Evolutionary conservation across 2,888 invertebrate species (phyloP), one percentile per base, ranked within the genome.

Genomic region (Synanthedon andrenaeformis): DNA sequence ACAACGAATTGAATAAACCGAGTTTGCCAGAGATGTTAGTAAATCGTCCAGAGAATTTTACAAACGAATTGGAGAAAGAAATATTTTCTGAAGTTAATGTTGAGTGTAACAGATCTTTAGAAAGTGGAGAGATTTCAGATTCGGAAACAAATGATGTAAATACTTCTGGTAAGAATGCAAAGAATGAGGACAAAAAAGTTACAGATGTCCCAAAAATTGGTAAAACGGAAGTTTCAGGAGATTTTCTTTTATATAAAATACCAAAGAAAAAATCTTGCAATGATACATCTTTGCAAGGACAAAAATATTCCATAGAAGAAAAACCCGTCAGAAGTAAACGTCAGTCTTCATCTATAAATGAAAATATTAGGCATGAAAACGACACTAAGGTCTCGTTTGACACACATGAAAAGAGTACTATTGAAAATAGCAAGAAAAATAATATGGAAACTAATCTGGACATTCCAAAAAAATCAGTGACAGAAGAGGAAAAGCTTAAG

Each of bases 11-110:
- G n/a, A 23, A 59, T 55, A 57, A 61, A 49, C 59, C 71, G 8
- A 58, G 63, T 35, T 55, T 76, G n/a, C 80, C 82, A 45, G 62
- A 63, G 56, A 72, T 71, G 42, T 68, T 79, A 55, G 56, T 62
- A 50, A 61, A 59, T 23, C 57, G 54, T 49, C 64, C 65, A 45
- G 52, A 60, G 48, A 56, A 67, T 49, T 57, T 55, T 41, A 59
- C 54, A 57, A 65, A 69, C 11, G 59, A 69, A 51, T 42, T 66
- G 53, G 57, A 70, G 3, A 69, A 69, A 42, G 61, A 74, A 51
- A 62, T 78, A 51, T 70, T 73, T 56, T 67, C 59, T 60, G 67
- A 74, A 56, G 62, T 74, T 54, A 71, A 72, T 56, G 62, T 70
- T 19, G 54, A 57, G 35, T 53, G 59, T 17, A 65, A 72, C 52